Evolutionary conservation across 1,140 invertebrate species (phyloP), one percentile per base, ranked within the genome.

Genomic region (Trachelipus rathkii): DNA sequence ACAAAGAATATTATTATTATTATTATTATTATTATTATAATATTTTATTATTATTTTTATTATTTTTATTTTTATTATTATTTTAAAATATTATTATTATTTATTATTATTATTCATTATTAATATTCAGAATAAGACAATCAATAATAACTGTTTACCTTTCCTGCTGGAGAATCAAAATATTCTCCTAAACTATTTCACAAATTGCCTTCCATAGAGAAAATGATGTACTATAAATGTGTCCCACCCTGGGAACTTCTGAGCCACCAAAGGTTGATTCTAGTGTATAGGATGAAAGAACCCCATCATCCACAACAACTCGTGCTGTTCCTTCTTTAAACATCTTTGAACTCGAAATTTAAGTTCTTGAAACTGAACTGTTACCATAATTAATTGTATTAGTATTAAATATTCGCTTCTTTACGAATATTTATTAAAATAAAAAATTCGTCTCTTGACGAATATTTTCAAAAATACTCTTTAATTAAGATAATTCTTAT

Each of bases 221-320:
- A 91, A 94, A 83, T 95, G 89, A 88, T 0, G 89, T 89, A 19
- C 89, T 91, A 84, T 96, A 97, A n/a, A 84, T 97, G 95, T n/a
- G 92, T 95, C 0, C 91, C 91, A 78, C 89, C 84, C 92, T 89
- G 43, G 86, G 84, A 23, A 86, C 85, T 43, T 86, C 68, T 75
- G 90, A 91, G 13, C 95, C 95, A 75, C 92, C 93, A 86, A 96
- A 94, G 0, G 94, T 96, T 1, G 94, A 93, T 86, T 97, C 95
- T 88, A 97, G 90, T 0, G 95, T 97, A 84, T 95, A 97, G 85
- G 94, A 82, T 96, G 95, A 69, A 91, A 90, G 19, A 97, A 92
- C 11, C 95, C 95, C 89, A 97, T 90, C 87, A 95, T 92, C 94
- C 94, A 97, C 91, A 0, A 96, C 94, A 13, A 97, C 92, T 74